Base-by-base conservation (phyloP, 2,113 vertebrate genomes). In the Callorhinus ursinus region DNA sequence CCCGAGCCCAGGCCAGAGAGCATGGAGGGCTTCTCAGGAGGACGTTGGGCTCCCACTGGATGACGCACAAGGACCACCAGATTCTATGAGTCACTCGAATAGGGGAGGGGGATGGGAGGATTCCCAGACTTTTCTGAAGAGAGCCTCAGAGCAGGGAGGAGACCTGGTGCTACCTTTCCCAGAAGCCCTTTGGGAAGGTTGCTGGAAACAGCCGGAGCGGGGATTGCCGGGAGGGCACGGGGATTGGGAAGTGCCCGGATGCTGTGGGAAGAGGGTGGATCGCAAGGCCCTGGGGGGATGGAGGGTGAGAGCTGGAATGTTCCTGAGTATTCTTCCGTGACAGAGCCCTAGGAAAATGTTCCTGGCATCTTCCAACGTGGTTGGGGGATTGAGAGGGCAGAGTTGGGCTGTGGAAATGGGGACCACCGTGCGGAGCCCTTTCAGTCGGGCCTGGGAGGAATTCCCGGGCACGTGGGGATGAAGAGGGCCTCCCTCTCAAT, bases 181-280 rank as follows among this genome's bases (percentile, higher is more conserved):
- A 46, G 76, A 67, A 88, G 39, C 61, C 95, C 93, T 93, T 93
- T 39, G 91, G 67, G 93, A 92, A 93, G 65, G 51, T 83, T 94
- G 74, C 93, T 79, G 95, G 94, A 91, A 94, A 46, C 31, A 87
- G 36, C 69, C 36, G 9, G 53, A 81, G 76, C 24, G 55, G 55
- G 80, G 91, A 57, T 94, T 93, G 61, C 79, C 0, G 14, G 97
- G 93, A 97, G 93, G 67, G 18, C 51, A 2, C 18, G 33, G 36
- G 82, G 79, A 57, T 46, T 95, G 92, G 83, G 93, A 91, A 87
- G 89, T 92, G 36, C 88, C 94, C 1, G 8, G 88, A 97, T 92
- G 76, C 65, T 86, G 86, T 84, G 90, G 95, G 87, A 93, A 97
- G 86, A 93, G 57, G 81, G 86, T 82, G 92, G 51, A 36, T 63